Evolutionary conservation across 2,797 vertebrate species (phyloP), one percentile per base, ranked within the genome.

Genomic region (Hoplostethus atlanticus): DNA sequence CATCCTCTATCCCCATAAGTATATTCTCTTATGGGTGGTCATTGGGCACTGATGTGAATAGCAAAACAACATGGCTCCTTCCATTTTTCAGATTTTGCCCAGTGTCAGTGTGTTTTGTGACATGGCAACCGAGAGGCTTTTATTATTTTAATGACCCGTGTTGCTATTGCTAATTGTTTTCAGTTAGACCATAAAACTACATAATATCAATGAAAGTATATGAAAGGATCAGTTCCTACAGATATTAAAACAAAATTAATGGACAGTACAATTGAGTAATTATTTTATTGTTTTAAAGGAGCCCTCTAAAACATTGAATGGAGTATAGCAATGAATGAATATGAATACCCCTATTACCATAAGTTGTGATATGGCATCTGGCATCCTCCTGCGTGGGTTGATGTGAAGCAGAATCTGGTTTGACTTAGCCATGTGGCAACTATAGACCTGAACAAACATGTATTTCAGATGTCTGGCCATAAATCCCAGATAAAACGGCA

Each of bases 371-470:
- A 78, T 82, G 85, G 83, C 88, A 86, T 91, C 82, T 90, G 89
- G 83, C 63, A 11, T 84, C 85, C 83, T 86, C 76, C 81, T 90
- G 85, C 76, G 83, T 34, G 6, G 50, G 54, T 65, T 72, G 68
- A 82, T 79, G 72, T 72, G 81, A 88, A 84, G 71, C 83, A 58
- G 71, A 66, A 90, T 92, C 64, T 92, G 85, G 90, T 90, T 90
- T 61, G 75, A 91, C 72, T 92, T 83, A 90, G 72, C 80, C 85
- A 84, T 84, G 83, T 89, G 86, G 86, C 80, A 88, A 86, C 86
- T 71, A 66, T 76, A 75, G 81, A 80, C 76, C 81, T 83, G 78
- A 89, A 84, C 76, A 89, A 89, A 86, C 87, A 84, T 73, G 77
- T 65, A 85, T 83, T 86, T 88, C 67, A 89, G 81, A 87, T 81